phyloP scores from a whole-genome alignment of 2,888 invertebrate species.

The Furcula furcula region DNA sequence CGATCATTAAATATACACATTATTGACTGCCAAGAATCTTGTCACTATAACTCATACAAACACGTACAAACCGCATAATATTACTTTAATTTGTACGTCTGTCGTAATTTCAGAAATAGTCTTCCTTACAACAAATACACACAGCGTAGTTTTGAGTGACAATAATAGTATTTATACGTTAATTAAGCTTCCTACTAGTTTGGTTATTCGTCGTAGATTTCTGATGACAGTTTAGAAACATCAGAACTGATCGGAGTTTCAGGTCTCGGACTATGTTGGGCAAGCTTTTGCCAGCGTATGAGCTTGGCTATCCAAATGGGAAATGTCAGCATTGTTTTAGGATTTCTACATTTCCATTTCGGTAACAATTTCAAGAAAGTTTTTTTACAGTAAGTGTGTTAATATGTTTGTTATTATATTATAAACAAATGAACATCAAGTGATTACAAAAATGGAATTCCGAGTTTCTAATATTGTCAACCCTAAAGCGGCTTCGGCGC shows the following conservation, averaged over 20 bases:
- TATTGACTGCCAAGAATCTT: conserved; percentile 32
- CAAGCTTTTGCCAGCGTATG: too few relatives aligned
- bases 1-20: conserved; percentile 34
- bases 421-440: too few relatives aligned
- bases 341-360: too few relatives aligned
- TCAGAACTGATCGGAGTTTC: too few relatives aligned
- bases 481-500: conserved; percentile 5
- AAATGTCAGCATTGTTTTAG: too few relatives aligned
- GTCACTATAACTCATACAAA: conserved; percentile 27
- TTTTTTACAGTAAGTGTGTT: too few relatives aligned
- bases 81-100: conserved; percentile 15
- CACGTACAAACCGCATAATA: too few relatives aligned
- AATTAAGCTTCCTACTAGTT: conserved; percentile 4
- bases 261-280: too few relatives aligned
- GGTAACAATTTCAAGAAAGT: too few relatives aligned
- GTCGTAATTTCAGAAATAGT: conserved; percentile 21
- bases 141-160: conserved; percentile 19
- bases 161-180: conserved; percentile 14
- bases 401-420: too few relatives aligned
- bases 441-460: neutral
- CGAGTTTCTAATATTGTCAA: neutral
- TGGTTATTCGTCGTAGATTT: conserved; percentile 4
- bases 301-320: too few relatives aligned
- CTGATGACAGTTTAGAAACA: too few relatives aligned
- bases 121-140: conserved; percentile 19